phyloP scores from a whole-genome alignment of 2,888 invertebrate species.

The Glomeris marginata region DNA sequence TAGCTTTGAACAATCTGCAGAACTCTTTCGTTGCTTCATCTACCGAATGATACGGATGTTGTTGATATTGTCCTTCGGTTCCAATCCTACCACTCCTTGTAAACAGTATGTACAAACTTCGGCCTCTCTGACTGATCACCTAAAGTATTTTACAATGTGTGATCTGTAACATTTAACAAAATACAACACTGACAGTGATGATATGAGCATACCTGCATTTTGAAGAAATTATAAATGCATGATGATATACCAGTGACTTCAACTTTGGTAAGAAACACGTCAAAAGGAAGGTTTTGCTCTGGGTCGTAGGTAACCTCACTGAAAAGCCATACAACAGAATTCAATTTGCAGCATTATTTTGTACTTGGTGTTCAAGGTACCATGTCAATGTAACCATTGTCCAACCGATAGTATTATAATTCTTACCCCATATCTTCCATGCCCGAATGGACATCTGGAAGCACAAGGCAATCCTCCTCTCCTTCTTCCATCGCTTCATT shows the following conservation, averaged over 20 bases:
- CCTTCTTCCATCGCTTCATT: conserved; percentile 18
- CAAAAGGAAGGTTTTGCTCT: conserved; percentile 28
- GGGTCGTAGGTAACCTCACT: conserved; percentile 30
- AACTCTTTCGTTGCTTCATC: conserved; percentile 36
- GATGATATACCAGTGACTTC: conserved; percentile 31
- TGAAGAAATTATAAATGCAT: conserved; percentile 39
- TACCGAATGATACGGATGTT: conserved; percentile 32
- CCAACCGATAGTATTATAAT: no score
- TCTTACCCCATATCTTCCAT: conserved; percentile 23
- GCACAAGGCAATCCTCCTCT: conserved; percentile 16
- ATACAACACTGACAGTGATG: not conserved
- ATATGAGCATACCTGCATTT: conserved; percentile 32
- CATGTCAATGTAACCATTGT: no score
- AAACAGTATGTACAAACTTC: conserved; percentile 35
- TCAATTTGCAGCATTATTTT: no score
- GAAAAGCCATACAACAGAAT: conserved; percentile 14
- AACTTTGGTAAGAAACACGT: conserved; percentile 34
- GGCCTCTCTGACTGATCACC: conserved; percentile 28
- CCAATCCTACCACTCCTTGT: conserved; percentile 40
- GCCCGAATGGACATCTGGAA: conserved; percentile 25
- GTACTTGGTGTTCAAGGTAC: no score
- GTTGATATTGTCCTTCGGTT: conserved; percentile 33
- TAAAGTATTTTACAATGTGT: conserved; percentile 16
- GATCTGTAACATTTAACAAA: not conserved
- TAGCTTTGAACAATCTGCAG: conserved; percentile 35